A percentile compares a stretch with the other conserved stretches of the same genome.
Evolutionary conservation across 2,797 vertebrate species (phyloP).

Genomic region (Helostoma temminkii): DNA sequence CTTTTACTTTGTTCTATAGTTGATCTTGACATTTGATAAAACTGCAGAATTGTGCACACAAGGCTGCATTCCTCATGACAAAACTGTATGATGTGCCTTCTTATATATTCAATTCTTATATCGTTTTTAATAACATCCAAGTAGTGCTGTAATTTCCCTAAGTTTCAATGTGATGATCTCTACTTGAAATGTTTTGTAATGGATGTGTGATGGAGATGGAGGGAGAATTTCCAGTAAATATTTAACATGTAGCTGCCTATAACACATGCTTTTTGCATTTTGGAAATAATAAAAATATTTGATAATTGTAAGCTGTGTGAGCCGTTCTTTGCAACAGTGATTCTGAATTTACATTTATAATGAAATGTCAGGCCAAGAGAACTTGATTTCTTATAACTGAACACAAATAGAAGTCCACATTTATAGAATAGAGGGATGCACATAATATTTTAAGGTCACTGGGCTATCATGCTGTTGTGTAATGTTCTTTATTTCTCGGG

Average conservation of each 20-base stretch:
- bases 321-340: conserved; percentile 13
- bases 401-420: no score
- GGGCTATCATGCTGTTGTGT: conserved; percentile 18
- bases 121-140: not conserved
- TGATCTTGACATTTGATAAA: not conserved
- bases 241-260: not conserved
- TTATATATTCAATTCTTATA: not conserved
- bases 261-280: conserved; percentile 13
- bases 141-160: not conserved
- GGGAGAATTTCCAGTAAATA: not conserved
- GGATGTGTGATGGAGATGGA: not conserved
- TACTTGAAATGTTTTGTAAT: not conserved
- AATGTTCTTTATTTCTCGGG: no score
- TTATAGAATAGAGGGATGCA: no score
- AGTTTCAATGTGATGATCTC: not conserved
- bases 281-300: conserved; percentile 23
- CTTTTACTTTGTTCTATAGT: not conserved
- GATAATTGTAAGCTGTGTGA: not conserved
- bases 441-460: conserved; percentile 14
- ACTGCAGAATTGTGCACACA: not conserved
- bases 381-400: conserved; percentile 26
- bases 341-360: conserved; percentile 12
- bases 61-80: not conserved
- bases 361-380: conserved; percentile 30
- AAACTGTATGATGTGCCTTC: not conserved